A percentile compares a stretch with the other conserved stretches of the same genome.
These are phyloP conservation scores for Oncorhynchus nerka DNA, from an alignment of 2,113 vertebrate genomes.

Conservation along the genomic window DNA sequence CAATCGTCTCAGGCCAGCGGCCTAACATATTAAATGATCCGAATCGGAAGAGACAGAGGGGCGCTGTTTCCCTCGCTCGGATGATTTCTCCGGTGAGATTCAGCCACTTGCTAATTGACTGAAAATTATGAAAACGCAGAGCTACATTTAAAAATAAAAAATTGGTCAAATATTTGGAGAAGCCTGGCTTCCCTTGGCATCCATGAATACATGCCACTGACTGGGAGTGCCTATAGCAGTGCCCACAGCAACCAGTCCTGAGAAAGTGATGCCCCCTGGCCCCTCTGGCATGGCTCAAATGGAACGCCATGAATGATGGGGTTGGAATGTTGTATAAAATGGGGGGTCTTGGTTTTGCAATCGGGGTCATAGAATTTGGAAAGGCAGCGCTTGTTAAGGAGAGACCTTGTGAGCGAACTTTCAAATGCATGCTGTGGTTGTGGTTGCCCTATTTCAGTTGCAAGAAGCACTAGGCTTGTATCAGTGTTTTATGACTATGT, in stretches of 20 bases:
- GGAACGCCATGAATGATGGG: constrained; percentile 65
- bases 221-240: background rate
- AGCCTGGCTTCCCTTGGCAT: no score
- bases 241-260: constrained; percentile 39
- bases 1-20: no score
- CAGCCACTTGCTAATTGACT: no score
- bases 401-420: constrained; percentile 47
- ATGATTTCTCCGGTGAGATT: no score
- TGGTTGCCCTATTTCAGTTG: constrained; percentile 54
- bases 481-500: constrained; percentile 40
- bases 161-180: no score
- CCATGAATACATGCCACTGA: background rate
- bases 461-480: constrained; percentile 36
- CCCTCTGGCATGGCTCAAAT: constrained; percentile 64
- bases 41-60: no score
- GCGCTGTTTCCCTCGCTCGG: no score
- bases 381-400: constrained; percentile 48
- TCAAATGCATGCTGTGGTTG: constrained; percentile 49
- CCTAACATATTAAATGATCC: no score
- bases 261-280: constrained; percentile 66
- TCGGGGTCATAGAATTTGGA: constrained; percentile 48
- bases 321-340: constrained; percentile 45
- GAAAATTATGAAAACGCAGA: no score
- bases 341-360: constrained; percentile 29
- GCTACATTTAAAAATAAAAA: no score